A percentile compares a stretch with the other conserved stretches of the same genome.
These are phyloP conservation scores for Lepidothrix coronata DNA, from an alignment of 2,113 vertebrate species.

Conservation along the genomic window DNA sequence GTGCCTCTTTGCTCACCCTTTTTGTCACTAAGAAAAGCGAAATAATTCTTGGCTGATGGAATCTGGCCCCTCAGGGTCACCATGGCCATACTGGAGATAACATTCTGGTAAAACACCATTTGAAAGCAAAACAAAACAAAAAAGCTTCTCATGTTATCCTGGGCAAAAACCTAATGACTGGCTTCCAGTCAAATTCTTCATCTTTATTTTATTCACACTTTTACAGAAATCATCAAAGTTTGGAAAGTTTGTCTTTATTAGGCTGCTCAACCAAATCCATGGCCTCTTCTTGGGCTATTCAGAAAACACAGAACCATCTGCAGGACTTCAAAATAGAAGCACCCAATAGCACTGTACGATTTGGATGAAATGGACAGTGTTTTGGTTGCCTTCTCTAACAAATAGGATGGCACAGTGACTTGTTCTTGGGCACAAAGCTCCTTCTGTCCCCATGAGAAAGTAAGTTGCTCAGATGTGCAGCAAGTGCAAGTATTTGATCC, in stretches of 20 bases:
- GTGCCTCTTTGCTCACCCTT: rapidly evolving
- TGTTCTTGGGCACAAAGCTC: not conserved
- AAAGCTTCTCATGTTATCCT: not conserved
- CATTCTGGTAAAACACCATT: not conserved
- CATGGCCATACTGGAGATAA: not conserved
- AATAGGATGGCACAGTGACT: rapidly evolving
- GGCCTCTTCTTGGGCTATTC: not conserved
- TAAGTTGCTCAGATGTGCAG: not conserved
- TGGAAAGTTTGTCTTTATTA: not conserved
- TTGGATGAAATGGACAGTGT: rapidly evolving
- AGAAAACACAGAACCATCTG: not conserved
- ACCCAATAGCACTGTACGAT: rapidly evolving
- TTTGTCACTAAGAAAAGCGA: not conserved
- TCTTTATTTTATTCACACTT: not conserved
- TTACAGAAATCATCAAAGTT: not conserved
- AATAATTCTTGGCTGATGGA: not conserved
- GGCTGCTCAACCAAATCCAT: not conserved
- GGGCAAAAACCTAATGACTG: not conserved
- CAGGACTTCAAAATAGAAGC: not conserved
- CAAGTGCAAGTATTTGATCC: not conserved
- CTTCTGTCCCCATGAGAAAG: not conserved
- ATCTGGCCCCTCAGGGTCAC: not conserved
- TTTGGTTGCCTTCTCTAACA: not conserved
- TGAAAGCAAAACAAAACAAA: not conserved
- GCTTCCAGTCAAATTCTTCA: not conserved